Evolutionary conservation across 2,888 invertebrate species (phyloP).

Genomic region (Athripsodes cinereus): DNA sequence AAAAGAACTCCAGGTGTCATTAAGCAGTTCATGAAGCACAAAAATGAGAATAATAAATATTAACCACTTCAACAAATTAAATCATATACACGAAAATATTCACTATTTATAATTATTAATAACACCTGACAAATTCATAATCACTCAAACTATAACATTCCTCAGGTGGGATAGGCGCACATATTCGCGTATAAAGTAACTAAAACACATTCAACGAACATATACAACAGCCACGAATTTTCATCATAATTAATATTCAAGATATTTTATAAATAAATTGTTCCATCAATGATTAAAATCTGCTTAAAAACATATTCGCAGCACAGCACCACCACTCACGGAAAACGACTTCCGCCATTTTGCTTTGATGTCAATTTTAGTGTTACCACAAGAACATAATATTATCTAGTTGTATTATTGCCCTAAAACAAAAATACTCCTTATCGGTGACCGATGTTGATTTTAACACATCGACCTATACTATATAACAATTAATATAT

Average conservation of each 20-base stretch:
- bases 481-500: too few species aligned
- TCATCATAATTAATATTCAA: slow-evolving; percentile 21
- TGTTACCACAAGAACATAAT: slow-evolving; percentile 19
- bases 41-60: slow-evolving; percentile 9
- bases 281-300: slow-evolving; percentile 14
- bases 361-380: slow-evolving; percentile 47
- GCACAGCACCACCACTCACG: slow-evolving; percentile 42
- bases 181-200: slow-evolving; percentile 23
- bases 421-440: background rate
- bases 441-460: too few species aligned
- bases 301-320: slow-evolving; percentile 20
- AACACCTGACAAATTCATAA: slow-evolving; percentile 57
- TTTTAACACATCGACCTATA: too few species aligned
- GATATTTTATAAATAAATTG: slow-evolving; percentile 14
- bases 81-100: slow-evolving; percentile 1
- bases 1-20: slow-evolving; percentile 38
- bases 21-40: slow-evolving; percentile 19
- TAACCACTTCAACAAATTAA: slow-evolving; percentile 8
- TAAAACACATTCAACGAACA: slow-evolving; percentile 17
- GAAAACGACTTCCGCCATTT: slow-evolving; percentile 53
- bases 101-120: slow-evolving; percentile 30
- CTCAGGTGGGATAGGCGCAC: slow-evolving; percentile 53
- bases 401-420: background rate
- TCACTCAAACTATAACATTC: slow-evolving; percentile 57
- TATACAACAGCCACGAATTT: slow-evolving; percentile 7